Conservation (phyloP, 2,888 invertebrate genomes). For the Rugalucina vietnamica region DNA sequence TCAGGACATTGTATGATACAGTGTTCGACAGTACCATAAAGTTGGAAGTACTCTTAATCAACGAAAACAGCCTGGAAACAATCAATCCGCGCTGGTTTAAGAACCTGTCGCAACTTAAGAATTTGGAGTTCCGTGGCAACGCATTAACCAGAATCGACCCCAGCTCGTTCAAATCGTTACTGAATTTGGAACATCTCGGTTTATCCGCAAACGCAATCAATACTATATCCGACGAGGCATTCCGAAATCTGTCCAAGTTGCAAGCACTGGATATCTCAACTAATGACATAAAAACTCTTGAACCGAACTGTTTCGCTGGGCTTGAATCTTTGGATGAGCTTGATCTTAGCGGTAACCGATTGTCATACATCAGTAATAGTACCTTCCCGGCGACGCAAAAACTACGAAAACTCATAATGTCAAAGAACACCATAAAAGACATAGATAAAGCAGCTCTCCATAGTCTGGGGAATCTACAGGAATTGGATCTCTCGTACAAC, state of each 20-base stretch:
- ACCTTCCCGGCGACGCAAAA: conserved; percentile 59
- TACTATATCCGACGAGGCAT: conserved; percentile 69
- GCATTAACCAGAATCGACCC: conserved; percentile 62
- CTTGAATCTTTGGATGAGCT: conserved; percentile 61
- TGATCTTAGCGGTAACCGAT: conserved; percentile 66
- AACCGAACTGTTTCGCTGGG: conserved; percentile 62
- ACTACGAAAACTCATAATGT: conserved; percentile 61
- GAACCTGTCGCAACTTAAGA: conserved; percentile 57
- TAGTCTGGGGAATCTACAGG: conserved; percentile 51
- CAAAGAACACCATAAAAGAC: conserved; percentile 64
- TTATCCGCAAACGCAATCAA: conserved; percentile 67
- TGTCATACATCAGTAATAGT: conserved; percentile 60
- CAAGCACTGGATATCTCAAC: conserved; percentile 68
- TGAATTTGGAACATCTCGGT: conserved; percentile 60
- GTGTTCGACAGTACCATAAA: conserved; percentile 61
- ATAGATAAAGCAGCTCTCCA: conserved; percentile 62
- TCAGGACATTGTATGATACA: conserved; percentile 63
- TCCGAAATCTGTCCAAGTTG: conserved; percentile 86
- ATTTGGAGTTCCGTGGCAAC: conserved; percentile 67
- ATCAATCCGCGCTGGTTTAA: conserved; percentile 66
- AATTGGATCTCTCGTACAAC: conserved; percentile 70
- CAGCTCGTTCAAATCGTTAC: conserved; percentile 60
- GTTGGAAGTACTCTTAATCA: conserved; percentile 62
- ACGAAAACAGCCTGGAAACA: conserved; percentile 64
- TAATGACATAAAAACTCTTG: conserved; percentile 69